Conservation (phyloP, 2,797 vertebrate genomes). For the Antrozous pallidus region DNA sequence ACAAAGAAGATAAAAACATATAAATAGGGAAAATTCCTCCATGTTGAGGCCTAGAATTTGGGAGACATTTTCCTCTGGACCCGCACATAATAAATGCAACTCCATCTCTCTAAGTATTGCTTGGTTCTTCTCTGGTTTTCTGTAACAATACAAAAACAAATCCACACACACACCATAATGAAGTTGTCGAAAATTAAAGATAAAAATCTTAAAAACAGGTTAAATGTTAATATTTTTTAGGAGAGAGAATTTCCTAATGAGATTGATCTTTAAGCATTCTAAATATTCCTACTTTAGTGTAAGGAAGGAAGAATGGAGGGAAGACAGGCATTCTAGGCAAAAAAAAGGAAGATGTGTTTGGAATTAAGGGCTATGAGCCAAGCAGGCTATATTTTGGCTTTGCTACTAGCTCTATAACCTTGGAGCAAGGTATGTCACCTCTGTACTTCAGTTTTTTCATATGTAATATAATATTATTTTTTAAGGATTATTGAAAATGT, state of each 20-base stretch:
- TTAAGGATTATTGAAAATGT: neutral
- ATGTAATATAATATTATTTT: neutral
- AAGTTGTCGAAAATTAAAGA: constrained; percentile 20
- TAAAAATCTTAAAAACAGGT: neutral
- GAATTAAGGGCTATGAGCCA: neutral
- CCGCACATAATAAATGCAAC: too few species aligned
- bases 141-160: constrained; percentile 44
- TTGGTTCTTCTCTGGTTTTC: too few species aligned
- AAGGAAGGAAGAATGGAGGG: neutral
- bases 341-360: neutral
- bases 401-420: neutral
- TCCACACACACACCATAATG: neutral
- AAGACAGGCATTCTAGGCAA: neutral
- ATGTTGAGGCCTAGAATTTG: too few species aligned
- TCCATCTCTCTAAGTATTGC: too few species aligned
- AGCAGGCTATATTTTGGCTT: neutral
- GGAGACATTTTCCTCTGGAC: too few species aligned
- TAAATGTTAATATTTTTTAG: neutral
- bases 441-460: neutral
- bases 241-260: neutral
- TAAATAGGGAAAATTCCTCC: too few species aligned
- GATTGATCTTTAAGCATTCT: neutral
- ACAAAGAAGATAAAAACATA: too few species aligned
- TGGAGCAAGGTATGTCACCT: neutral
- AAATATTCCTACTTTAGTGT: neutral